These are phyloP conservation scores for Clepsis dumicolana DNA, from an alignment of 2,888 invertebrate species.

Conservation along the genomic window DNA sequence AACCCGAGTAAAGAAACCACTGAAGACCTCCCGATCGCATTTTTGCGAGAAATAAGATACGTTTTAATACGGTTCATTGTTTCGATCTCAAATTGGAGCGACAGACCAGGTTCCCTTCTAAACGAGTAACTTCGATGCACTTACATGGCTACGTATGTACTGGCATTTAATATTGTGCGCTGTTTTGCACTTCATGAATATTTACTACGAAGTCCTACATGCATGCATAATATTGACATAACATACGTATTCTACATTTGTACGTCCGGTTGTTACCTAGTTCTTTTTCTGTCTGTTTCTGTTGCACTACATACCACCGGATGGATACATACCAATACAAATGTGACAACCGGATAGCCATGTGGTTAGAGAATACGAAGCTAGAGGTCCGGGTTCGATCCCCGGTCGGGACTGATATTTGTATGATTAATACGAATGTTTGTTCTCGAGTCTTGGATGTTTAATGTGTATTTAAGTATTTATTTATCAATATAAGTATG, in stretches of 20 bases:
- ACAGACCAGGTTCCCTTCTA: conserved; percentile 20
- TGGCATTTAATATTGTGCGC: conserved; percentile 9
- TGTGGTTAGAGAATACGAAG: too few relatives aligned
- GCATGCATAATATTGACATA: not conserved
- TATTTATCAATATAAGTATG: too few relatives aligned
- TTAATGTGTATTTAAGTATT: too few relatives aligned
- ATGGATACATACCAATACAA: too few relatives aligned
- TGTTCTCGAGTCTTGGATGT: too few relatives aligned
- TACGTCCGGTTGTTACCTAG: not conserved
- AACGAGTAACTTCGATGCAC: conserved; percentile 17
- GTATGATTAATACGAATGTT: too few relatives aligned
- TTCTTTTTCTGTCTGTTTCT: not conserved
- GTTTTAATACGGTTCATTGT: conserved; percentile 48
- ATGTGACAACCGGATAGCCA: too few relatives aligned
- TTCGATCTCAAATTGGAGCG: conserved; percentile 41
- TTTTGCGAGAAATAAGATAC: conserved; percentile 76
- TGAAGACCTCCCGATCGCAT: conserved; percentile 60
- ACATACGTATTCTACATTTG: not conserved
- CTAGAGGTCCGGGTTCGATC: too few relatives aligned
- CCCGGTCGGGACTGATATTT: too few relatives aligned
- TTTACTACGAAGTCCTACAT: not conserved
- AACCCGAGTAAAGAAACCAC: conserved; percentile 61
- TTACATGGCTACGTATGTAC: conserved; percentile 24
- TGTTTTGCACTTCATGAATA: conserved; percentile 1
- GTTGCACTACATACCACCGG: too few relatives aligned